Evolutionary conservation across 1,140 invertebrate genomes (phyloP).

Genomic region (Periplaneta americana): DNA sequence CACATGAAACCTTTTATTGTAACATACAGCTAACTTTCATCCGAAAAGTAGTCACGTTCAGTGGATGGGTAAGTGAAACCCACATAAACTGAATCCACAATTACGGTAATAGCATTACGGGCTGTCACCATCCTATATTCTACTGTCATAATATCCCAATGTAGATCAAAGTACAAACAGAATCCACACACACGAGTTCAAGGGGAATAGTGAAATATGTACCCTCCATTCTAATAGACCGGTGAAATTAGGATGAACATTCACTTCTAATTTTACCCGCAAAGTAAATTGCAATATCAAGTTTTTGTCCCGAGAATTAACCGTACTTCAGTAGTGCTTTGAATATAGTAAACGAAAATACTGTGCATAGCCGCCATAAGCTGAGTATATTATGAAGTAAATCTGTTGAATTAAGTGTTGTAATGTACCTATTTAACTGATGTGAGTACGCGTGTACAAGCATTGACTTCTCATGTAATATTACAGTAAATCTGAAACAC

Average conservation of each 20-base stretch:
- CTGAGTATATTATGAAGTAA: too few species aligned
- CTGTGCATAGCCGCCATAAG: too few species aligned
- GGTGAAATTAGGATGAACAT: neutral
- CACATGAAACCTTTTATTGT: neutral
- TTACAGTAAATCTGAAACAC: too few species aligned
- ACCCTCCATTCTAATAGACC: neutral
- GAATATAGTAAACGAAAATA: neutral
- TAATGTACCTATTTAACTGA: too few species aligned
- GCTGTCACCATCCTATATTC: neutral
- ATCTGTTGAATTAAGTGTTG: too few species aligned
- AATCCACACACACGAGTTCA: neutral
- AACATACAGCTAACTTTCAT: neutral
- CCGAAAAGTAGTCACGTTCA: neutral
- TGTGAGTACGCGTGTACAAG: too few species aligned
- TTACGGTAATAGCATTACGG: neutral
- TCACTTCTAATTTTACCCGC: neutral
- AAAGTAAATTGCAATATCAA: neutral
- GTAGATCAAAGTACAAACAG: neutral
- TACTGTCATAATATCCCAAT: neutral
- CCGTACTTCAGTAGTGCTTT: neutral
- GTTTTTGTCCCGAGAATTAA: neutral
- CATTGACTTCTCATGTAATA: too few species aligned
- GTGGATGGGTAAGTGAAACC: neutral
- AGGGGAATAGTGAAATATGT: neutral
- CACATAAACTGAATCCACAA: neutral